Percentiles rank a stretch among this genome's conserved stretches.
Conservation (phyloP, 2,888 invertebrate genomes). For the Diogma glabrata region DNA sequence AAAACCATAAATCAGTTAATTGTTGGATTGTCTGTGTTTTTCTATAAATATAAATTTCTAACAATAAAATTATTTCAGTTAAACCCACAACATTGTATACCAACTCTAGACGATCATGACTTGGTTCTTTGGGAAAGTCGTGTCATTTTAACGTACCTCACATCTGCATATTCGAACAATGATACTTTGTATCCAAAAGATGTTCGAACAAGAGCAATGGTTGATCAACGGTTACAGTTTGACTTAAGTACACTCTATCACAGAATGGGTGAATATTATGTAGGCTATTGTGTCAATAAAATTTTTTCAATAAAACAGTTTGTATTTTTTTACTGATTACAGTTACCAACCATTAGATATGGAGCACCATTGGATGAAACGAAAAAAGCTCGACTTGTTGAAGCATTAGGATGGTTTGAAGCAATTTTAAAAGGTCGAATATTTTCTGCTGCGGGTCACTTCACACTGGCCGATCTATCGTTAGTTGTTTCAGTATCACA, state of each 20-base stretch:
- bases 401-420: conserved; percentile 45
- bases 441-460: conserved; percentile 47
- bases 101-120: conserved; percentile 45
- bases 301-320: neutral
- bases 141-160: conserved; percentile 47
- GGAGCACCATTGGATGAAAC: conserved; percentile 37
- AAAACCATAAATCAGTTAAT: too few relatives aligned
- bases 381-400: conserved; percentile 40
- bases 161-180: conserved; percentile 46
- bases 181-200: conserved; percentile 49
- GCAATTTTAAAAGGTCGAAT: conserved; percentile 40
- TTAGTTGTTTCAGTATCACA: conserved; percentile 33
- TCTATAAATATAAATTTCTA: too few relatives aligned
- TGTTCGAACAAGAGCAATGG: conserved; percentile 42
- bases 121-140: conserved; percentile 42
- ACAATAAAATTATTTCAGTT: conserved; percentile 30
- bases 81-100: conserved; percentile 45
- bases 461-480: conserved; percentile 35
- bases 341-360: conserved; percentile 39
- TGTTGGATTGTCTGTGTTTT: too few relatives aligned
- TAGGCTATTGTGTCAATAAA: conserved; percentile 34
- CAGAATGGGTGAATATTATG: conserved; percentile 42
- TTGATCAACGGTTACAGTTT: conserved; percentile 48
- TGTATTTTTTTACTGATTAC: conserved; percentile 12
- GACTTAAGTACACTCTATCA: conserved; percentile 43